A percentile compares a stretch with the other conserved stretches of the same genome.
Conservation (phyloP, 2,888 invertebrate species). For the Pocota personata region DNA sequence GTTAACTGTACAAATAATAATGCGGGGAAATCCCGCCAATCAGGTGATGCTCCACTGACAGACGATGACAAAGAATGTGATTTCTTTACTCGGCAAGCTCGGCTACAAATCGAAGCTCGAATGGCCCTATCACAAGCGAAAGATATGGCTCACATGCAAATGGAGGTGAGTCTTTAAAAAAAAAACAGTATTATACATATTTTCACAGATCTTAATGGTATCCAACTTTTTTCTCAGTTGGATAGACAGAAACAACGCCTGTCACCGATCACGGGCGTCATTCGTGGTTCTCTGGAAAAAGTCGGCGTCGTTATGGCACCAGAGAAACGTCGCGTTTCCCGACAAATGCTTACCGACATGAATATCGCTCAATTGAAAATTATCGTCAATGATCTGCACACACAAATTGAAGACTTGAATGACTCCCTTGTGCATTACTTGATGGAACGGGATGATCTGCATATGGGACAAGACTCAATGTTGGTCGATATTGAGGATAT, state of each 20-base stretch:
- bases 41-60: slow-evolving; percentile 83
- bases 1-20: slow-evolving; percentile 76
- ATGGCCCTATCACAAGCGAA: slow-evolving; percentile 95
- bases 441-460: slow-evolving; percentile 96
- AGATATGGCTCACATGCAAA: slow-evolving; percentile 95
- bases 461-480: slow-evolving; percentile 99
- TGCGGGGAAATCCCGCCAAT: slow-evolving; percentile 62
- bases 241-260: slow-evolving; percentile 88
- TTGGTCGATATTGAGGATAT: slow-evolving; percentile 98
- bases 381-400: slow-evolving; percentile 96
- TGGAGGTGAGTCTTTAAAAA: slow-evolving; percentile 90
- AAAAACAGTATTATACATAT: no score
- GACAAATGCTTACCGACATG: slow-evolving; percentile 95
- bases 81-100: slow-evolving; percentile 91
- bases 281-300: slow-evolving; percentile 90
- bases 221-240: slow-evolving; percentile 79
- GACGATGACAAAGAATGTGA: slow-evolving; percentile 87
- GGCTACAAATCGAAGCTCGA: slow-evolving; percentile 93
- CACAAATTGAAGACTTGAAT: slow-evolving; percentile 96
- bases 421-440: slow-evolving; percentile 94
- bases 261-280: slow-evolving; percentile 94
- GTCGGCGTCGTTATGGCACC: slow-evolving; percentile 92
- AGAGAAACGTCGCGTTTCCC: slow-evolving; percentile 91
- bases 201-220: background rate
- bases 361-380: slow-evolving; percentile 96